A percentile compares a stretch with the other conserved stretches of the same genome.
phyloP scores from a whole-genome alignment of 2,797 vertebrate genomes.

The Lepilemur ruficaudatus region DNA sequence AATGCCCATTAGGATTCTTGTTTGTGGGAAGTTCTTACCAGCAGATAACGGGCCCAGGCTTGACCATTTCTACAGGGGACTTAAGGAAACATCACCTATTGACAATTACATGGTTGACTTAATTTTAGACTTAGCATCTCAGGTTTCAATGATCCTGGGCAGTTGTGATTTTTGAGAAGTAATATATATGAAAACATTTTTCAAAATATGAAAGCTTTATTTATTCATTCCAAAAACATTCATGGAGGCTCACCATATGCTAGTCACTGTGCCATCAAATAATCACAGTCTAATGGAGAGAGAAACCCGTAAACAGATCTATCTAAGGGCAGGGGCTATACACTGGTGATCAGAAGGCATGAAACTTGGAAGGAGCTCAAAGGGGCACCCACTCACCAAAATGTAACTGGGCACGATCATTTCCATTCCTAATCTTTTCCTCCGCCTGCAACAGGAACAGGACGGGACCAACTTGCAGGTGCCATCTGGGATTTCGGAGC shows the following conservation, averaged over 20 bases:
- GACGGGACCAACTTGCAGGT: conserved; percentile 75
- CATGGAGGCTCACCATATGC: not conserved
- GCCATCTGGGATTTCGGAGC: conserved; percentile 73
- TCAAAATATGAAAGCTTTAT: conserved; percentile 11
- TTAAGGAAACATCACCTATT: not conserved
- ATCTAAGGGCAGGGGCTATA: not conserved
- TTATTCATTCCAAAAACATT: conserved; percentile 8
- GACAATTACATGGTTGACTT: not conserved
- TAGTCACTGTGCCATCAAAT: not conserved
- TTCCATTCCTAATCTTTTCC: conserved; percentile 22
- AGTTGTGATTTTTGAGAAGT: conserved; percentile 8
- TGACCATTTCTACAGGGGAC: not conserved
- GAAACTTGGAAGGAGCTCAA: not conserved
- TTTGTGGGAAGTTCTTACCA: not conserved
- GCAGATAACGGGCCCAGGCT: not conserved
- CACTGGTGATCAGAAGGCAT: not conserved
- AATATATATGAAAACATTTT: not conserved
- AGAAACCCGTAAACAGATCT: not conserved
- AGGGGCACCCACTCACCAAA: not conserved
- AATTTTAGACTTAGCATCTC: conserved; percentile 44
- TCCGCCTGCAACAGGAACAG: conserved; percentile 83
- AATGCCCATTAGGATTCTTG: not conserved
- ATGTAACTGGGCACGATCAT: not conserved
- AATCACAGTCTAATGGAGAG: not conserved
- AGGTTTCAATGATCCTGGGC: not conserved